Evolutionary conservation across 2,888 invertebrate species (phyloP), one percentile per base, ranked within the genome.

Genomic region (Drosophila parthenogenetica): DNA sequence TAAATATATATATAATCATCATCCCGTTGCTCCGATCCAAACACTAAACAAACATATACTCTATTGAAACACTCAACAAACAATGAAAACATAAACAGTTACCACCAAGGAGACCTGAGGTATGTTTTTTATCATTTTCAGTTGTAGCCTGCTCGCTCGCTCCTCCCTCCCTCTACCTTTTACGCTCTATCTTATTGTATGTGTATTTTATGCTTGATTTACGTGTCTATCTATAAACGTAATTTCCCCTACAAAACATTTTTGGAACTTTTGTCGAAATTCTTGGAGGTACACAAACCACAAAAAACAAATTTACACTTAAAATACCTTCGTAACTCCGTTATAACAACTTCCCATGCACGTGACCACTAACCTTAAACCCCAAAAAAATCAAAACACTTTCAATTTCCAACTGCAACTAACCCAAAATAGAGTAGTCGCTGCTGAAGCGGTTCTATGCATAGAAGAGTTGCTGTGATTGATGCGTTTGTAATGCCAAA

Each of bases 31-130:
- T 81, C 53, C 69, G 78, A 61, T 49, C 58, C 65, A 45, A 48
- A 73, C 42, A 79, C 79, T 65, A 54, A 35, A 35, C 35, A 35
- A 49, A 67, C 42, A 50, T 58, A 64, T 55, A 66, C 61, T 42
- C 42, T 25, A 55, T 35, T 63, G 49, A 63, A 66, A 49, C 49
- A 69, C 46, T 48, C 49, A 57, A 63, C 50, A 51, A 69, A 60
- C 61, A 69, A 77, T 81, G 5, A 43, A 54, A 55, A 55, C 78
- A 79, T 68, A 76, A 74, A 89, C 94, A 96, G 96, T 95, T 95
- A 94, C 96, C 96, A 93, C 96, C 96, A 93, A 95, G 96, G 94
- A 96, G 96, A 94, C 97, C 97, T 91, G 97, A 97, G 96, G 97
- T 97, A 95, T 94, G 96, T 95, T 90, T 81, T 75, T 48, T 73